Evolutionary conservation across 1,140 invertebrate genomes (phyloP).

Genomic region (Epicauta chinensis): DNA sequence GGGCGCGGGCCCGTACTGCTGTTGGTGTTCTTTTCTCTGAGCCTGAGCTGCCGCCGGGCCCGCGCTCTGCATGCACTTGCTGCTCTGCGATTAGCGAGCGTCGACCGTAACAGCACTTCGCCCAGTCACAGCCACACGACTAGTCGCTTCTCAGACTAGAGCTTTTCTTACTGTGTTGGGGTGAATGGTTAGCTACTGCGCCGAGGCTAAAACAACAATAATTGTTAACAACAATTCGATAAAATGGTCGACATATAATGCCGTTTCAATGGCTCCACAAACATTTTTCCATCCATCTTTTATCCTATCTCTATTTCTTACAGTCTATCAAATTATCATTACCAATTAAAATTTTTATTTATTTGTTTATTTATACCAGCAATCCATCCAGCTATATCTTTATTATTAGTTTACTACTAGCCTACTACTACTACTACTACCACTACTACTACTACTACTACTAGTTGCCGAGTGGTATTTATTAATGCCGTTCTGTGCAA

Average conservation of each 20-base stretch:
- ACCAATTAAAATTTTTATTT: neutral
- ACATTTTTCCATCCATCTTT: constrained; percentile 7
- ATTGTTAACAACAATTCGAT: constrained; percentile 14
- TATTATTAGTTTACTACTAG: neutral
- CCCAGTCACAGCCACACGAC: constrained; percentile 35
- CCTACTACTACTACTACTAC: neutral
- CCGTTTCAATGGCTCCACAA: constrained; percentile 6
- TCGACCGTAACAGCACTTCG: constrained; percentile 40
- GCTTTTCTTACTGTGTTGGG: constrained; percentile 30
- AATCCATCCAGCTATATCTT: neutral
- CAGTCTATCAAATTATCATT: no score
- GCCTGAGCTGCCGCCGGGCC: constrained; percentile 1
- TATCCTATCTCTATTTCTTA: neutral
- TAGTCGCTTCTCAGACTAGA: constrained; percentile 20
- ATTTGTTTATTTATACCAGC: neutral
- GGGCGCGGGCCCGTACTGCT: constrained; percentile 17
- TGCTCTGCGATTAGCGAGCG: constrained; percentile 17
- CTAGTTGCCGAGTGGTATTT: no score
- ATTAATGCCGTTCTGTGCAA: no score
- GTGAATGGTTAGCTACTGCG: constrained; percentile 35
- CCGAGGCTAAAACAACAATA: constrained; percentile 29
- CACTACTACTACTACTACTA: neutral
- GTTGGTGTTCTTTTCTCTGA: neutral
- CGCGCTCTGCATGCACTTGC: constrained; percentile 30
- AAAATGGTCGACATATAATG: constrained; percentile 13